Percentiles rank a stretch among this genome's conserved stretches.
Evolutionary conservation across 2,113 vertebrate genomes (phyloP).

Genomic region (Oryzias curvinotus): DNA sequence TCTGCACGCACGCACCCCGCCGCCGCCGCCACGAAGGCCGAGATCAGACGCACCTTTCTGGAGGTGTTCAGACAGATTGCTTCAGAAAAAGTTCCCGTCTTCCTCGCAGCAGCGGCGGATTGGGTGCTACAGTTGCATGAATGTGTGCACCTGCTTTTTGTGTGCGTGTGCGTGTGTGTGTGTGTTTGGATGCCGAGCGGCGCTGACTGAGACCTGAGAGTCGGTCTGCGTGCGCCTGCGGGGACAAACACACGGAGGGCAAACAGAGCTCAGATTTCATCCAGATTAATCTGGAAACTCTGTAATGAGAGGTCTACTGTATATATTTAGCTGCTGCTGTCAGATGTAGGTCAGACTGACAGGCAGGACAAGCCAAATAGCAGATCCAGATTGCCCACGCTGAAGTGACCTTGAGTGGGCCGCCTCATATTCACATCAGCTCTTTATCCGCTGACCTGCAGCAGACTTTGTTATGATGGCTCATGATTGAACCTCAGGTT

Average conservation of each 20-base stretch:
- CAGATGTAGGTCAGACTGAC: slow-evolving; percentile 71
- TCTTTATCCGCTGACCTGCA: slow-evolving; percentile 46
- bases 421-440: slow-evolving; percentile 49
- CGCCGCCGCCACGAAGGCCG: neutral
- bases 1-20: slow-evolving; percentile 12
- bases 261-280: slow-evolving; percentile 60
- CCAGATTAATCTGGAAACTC: slow-evolving; percentile 67
- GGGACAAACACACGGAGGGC: slow-evolving; percentile 14
- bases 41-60: slow-evolving; percentile 4
- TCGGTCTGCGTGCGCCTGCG: slow-evolving; percentile 16
- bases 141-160: slow-evolving; percentile 13
- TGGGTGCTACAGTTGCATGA: slow-evolving; percentile 24
- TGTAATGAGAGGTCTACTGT: slow-evolving; percentile 67
- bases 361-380: slow-evolving; percentile 58
- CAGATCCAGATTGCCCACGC: slow-evolving; percentile 59
- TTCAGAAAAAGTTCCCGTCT: slow-evolving; percentile 16
- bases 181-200: neutral
- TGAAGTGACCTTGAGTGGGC: slow-evolving; percentile 66
- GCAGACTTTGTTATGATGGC: neutral
- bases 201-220: neutral
- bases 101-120: too few relatives aligned
- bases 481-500: slow-evolving; percentile 5
- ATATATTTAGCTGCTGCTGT: slow-evolving; percentile 69
- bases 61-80: slow-evolving; percentile 16
- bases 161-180: neutral